These are phyloP conservation scores for Brachyptera putata DNA, from an alignment of 2,888 invertebrate species.

Conservation along the genomic window DNA sequence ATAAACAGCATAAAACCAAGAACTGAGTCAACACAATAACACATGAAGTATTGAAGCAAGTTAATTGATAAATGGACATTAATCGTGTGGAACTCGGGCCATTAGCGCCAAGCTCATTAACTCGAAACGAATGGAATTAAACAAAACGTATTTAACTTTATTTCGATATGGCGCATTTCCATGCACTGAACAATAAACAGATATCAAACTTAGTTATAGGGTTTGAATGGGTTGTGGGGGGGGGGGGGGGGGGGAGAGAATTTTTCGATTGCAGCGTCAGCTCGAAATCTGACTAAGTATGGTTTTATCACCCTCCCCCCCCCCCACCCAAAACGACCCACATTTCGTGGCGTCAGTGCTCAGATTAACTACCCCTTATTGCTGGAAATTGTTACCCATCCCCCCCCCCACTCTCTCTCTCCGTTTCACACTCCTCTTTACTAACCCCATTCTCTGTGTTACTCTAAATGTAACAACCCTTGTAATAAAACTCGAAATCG, in stretches of 20 bases:
- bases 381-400: too few species aligned
- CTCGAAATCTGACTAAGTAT: conserved; percentile 15
- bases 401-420: too few species aligned
- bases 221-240: neutral
- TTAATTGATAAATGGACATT: too few species aligned
- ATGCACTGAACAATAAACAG: neutral
- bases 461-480: too few species aligned
- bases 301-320: conserved; percentile 8
- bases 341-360: conserved; percentile 7
- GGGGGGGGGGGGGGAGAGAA: neutral
- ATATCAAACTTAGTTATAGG: too few species aligned
- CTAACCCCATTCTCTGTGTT: too few species aligned
- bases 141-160: neutral
- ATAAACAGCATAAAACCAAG: too few species aligned
- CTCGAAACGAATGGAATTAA: neutral
- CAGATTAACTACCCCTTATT: too few species aligned
- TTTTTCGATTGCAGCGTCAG: neutral
- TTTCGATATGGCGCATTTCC: conserved; percentile 8
- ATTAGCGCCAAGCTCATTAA: too few species aligned
- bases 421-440: conserved; percentile 1
- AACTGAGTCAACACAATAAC: too few species aligned
- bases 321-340: conserved; percentile 16
- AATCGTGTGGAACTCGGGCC: too few species aligned
- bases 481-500: neutral
- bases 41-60: too few species aligned